phyloP scores from a whole-genome alignment of 2,113 vertebrate species.

The Sigmodon hispidus region DNA sequence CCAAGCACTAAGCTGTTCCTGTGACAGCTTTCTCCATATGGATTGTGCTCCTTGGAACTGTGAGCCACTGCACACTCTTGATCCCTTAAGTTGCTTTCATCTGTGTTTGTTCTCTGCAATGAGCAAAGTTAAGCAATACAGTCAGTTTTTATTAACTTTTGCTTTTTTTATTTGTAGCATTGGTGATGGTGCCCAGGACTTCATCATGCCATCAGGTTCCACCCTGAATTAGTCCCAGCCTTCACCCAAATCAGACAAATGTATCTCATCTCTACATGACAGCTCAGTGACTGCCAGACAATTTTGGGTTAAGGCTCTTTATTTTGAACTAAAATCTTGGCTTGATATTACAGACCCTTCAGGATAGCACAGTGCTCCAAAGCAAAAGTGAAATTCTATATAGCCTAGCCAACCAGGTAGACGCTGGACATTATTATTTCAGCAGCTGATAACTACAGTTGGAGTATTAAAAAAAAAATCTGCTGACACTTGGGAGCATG shows the following conservation, averaged over 20 bases:
- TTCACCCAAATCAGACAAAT: conserved; percentile 47
- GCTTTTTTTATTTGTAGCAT: neutral
- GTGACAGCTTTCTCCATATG: neutral
- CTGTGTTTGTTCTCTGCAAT: neutral
- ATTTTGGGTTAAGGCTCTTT: neutral
- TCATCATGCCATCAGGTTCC: neutral
- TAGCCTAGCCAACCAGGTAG: neutral
- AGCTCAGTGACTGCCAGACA: neutral
- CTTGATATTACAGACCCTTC: accelerated
- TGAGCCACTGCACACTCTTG: neutral
- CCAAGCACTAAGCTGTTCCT: neutral
- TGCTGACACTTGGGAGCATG: conserved; percentile 45
- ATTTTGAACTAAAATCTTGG: neutral
- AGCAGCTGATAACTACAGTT: neutral
- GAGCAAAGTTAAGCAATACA: too few relatives aligned
- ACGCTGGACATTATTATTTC: conserved; percentile 13
- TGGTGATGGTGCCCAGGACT: neutral
- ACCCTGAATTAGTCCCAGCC: neutral
- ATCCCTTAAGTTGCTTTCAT: neutral
- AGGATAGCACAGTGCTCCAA: neutral
- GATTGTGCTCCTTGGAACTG: neutral
- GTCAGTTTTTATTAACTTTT: conserved; percentile 21
- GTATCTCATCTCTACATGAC: conserved; percentile 28
- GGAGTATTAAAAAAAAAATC: neutral
- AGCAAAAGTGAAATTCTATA: neutral